Evolutionary conservation across 2,888 invertebrate genomes (phyloP), one percentile per base, ranked within the genome.

Genomic region (Drosophila peninsularis): DNA sequence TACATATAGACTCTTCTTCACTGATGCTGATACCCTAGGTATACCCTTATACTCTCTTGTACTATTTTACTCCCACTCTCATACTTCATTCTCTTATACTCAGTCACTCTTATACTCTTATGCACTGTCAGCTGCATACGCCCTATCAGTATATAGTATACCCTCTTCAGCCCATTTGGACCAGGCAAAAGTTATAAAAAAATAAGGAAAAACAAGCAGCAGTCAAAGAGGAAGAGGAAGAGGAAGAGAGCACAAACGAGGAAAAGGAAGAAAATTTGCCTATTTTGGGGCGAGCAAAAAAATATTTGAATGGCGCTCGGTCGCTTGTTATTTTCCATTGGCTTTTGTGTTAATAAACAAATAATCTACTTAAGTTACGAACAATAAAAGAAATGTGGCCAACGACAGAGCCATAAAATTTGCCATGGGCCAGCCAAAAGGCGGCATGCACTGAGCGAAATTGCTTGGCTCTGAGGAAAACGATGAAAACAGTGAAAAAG

Each of bases 311-410:
- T 78, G 73, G 47, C 32, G 32, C 47, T 47, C 44, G 30, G 44
- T 49, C 32, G 53, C 50, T 71, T 71, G 56, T 58, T 49, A 55
- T 47, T 47, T 47, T 49, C 52, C 74, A 58, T 64, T 70, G 75
- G 67, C 87, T 71, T 82, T 82, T 83, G 87, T 87, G 87, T 82
- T 87, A 87, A 82, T 87, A 82, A 82, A 82, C 84, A 82, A 82
- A 82, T 82, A 82, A 82, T 82, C 82, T 82, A 84, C 82, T 82
- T 81, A 87, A 84, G 84, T 71, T 71, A 34, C 36, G 61, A 69
- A 83, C 72, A 86, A 83, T 69, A 69, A 81, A 68, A 77, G 62
- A 47, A 47, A 47, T 47, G 47, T 65, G 67, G 62, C 7, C 37
- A 82, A 75, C 80, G 75, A 84, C 68, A 73, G 81, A 62, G 66